These are phyloP conservation scores for Norana najaformis DNA, from an alignment of 2,888 invertebrate species.

Conservation along the genomic window DNA sequence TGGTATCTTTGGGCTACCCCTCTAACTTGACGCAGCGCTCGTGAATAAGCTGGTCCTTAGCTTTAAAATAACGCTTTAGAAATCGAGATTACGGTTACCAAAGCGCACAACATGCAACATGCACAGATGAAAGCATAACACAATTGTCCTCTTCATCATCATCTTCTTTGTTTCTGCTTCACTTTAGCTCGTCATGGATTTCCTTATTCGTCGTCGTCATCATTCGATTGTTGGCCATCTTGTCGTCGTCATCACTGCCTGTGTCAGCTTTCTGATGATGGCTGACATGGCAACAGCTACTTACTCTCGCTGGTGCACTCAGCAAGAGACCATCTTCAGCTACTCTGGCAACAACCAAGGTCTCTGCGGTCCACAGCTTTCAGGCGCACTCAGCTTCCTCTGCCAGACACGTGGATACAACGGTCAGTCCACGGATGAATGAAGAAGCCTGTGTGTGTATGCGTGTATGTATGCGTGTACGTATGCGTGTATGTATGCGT, in stretches of 20 bases:
- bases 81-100: too few species aligned
- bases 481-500: not conserved
- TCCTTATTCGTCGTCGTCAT: not conserved
- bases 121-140: too few species aligned
- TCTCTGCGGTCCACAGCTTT: not conserved
- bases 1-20: too few species aligned
- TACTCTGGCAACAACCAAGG: not conserved
- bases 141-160: too few species aligned
- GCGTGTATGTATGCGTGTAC: not conserved
- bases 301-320: not conserved
- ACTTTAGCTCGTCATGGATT: not conserved
- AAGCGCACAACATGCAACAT: too few species aligned
- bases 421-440: not conserved
- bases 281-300: not conserved
- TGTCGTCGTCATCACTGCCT: not conserved
- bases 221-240: not conserved
- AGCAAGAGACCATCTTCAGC: not conserved
- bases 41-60: too few species aligned
- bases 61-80: too few species aligned
- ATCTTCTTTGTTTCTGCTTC: not conserved
- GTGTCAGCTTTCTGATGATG: not conserved
- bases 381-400: not conserved
- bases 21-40: too few species aligned
- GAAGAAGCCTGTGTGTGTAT: not conserved
- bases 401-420: not conserved